Evolutionary conservation across 2,797 vertebrate genomes (phyloP).

Genomic region (Poeciliopsis gracilis): DNA sequence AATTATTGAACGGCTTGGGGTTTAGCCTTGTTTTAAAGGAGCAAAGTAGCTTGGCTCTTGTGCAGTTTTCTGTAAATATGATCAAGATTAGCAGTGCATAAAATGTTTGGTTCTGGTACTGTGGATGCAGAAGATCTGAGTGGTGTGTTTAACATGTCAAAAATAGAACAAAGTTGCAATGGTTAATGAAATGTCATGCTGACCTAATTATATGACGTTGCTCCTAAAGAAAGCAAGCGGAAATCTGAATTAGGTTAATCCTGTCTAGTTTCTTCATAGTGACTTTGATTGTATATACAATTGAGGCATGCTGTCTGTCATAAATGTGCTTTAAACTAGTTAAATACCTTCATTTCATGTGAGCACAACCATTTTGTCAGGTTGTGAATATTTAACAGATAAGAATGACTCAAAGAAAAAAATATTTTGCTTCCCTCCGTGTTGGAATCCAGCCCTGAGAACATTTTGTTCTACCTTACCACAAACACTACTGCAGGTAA

Average conservation of each 20-base stretch:
- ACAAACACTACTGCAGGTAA: background rate
- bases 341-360: constrained; percentile 29
- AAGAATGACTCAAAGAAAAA: constrained; percentile 16
- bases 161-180: background rate
- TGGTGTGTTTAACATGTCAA: background rate
- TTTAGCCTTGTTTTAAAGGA: no score
- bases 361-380: constrained; percentile 34
- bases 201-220: background rate
- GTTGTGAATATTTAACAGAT: constrained; percentile 28
- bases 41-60: no score
- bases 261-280: constrained; percentile 13
- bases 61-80: no score
- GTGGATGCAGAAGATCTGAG: no score
- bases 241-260: constrained; percentile 29
- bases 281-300: constrained; percentile 28
- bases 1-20: no score
- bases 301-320: constrained; percentile 20
- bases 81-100: no score
- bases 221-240: constrained; percentile 32
- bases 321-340: constrained; percentile 22
- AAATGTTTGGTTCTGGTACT: no score
- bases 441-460: constrained; percentile 8
- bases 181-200: constrained; percentile 11
- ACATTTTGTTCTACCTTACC: constrained; percentile 7
- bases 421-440: constrained; percentile 22